A percentile compares a stretch with the other conserved stretches of the same genome.
These are phyloP conservation scores for Drosophila oshimai DNA, from an alignment of 1,140 invertebrate species.

Conservation along the genomic window DNA sequence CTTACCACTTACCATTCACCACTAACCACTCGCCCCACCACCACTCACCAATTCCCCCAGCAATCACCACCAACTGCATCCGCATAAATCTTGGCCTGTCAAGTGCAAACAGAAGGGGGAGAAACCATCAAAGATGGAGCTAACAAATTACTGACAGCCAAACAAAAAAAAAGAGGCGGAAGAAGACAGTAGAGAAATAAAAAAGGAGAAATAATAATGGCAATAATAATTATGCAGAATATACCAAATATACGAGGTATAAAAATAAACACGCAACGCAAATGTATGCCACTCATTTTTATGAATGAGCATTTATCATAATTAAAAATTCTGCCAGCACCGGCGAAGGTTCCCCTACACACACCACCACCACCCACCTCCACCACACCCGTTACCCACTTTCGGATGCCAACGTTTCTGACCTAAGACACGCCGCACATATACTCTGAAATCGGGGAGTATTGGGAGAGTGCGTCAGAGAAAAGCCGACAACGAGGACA, in stretches of 20 bases:
- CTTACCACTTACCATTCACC: neutral
- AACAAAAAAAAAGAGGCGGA: neutral
- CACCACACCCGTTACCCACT: conserved; percentile 1
- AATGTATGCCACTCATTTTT: conserved; percentile 66
- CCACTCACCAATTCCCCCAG: neutral
- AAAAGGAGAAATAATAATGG: conserved; percentile 25
- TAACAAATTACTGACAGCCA: conserved; percentile 42
- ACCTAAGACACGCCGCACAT: conserved; percentile 71
- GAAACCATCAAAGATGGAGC: conserved; percentile 41
- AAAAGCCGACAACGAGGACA: conserved; percentile 21
- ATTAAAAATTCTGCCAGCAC: conserved; percentile 68
- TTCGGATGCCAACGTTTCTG: conserved; percentile 58
- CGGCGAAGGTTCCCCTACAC: conserved; percentile 2
- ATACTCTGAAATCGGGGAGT: conserved; percentile 42
- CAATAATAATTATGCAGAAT: conserved; percentile 65
- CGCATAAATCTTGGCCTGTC: conserved; percentile 71
- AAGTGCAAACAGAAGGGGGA: conserved; percentile 30
- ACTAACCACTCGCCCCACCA: neutral
- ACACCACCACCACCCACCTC: neutral
- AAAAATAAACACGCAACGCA: conserved; percentile 69
- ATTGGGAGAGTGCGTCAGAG: conserved; percentile 40
- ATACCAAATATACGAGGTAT: conserved; percentile 34
- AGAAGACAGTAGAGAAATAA: neutral
- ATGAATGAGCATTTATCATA: conserved; percentile 79
- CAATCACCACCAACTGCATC: conserved; percentile 48